phyloP scores from a whole-genome alignment of 2,113 vertebrate genomes.

The Jaculus jaculus region DNA sequence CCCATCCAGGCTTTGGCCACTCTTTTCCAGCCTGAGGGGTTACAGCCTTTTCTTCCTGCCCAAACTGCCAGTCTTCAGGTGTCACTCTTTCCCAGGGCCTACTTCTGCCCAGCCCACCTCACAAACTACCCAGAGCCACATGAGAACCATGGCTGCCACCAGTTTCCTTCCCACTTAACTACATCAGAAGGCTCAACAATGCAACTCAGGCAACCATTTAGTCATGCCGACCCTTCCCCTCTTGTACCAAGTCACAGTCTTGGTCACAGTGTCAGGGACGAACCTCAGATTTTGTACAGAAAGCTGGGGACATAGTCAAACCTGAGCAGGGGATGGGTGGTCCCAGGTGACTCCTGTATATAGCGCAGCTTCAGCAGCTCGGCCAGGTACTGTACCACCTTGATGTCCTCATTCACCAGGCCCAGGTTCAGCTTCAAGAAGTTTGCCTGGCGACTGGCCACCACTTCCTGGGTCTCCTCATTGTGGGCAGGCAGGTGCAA shows the following conservation, averaged over 20 bases:
- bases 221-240: not conserved
- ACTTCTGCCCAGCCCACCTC: not conserved
- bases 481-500: conserved; percentile 92
- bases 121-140: not conserved
- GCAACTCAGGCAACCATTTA: conserved; percentile 1
- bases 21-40: not conserved
- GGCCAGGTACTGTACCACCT: conserved; percentile 93
- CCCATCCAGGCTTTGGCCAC: not conserved
- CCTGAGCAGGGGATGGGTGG: conserved; percentile 87
- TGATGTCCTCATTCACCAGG: conserved; percentile 91
- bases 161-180: not conserved
- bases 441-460: conserved; percentile 86
- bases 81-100: not conserved
- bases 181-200: not conserved
- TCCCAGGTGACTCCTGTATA: conserved; percentile 84
- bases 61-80: not conserved
- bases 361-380: conserved; percentile 94
- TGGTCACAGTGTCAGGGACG: conserved; percentile 43
- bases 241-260: conserved; percentile 53
- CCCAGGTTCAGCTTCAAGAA: conserved; percentile 91
- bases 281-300: conserved; percentile 95
- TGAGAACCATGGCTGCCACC: not conserved
- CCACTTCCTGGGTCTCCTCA: conserved; percentile 82
- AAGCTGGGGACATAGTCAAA: conserved; percentile 96
- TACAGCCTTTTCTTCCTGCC: not conserved